Evolutionary conservation across 1,140 invertebrate genomes (phyloP).

Genomic region (Pogonomyrmex californicus): DNA sequence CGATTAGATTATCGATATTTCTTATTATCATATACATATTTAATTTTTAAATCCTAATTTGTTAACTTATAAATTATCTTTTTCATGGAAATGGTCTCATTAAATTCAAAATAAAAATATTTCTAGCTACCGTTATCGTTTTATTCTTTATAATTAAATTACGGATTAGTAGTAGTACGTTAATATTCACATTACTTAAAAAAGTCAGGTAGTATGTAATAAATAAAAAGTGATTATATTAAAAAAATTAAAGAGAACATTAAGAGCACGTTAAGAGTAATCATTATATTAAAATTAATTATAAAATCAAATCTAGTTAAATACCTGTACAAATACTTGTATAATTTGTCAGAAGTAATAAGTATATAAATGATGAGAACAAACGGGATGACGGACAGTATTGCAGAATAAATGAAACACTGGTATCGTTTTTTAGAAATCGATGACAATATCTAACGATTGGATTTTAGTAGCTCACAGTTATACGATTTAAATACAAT

Average conservation of each 20-base stretch:
- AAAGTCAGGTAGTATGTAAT: not conserved
- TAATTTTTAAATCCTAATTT: not conserved
- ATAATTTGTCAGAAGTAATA: not conserved
- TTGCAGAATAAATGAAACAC: not conserved
- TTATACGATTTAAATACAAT: not conserved
- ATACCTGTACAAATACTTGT: not conserved
- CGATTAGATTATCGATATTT: not conserved
- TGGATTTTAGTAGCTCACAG: not conserved
- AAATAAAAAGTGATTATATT: not conserved
- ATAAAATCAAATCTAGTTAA: not conserved
- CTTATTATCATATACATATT: not conserved
- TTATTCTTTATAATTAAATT: no score
- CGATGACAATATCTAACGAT: not conserved
- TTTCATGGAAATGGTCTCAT: no score
- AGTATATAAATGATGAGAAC: not conserved
- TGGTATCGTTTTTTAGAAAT: not conserved
- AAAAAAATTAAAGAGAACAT: not conserved
- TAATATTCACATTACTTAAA: not conserved
- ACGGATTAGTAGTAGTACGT: no score
- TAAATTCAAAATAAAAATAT: no score
- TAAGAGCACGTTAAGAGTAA: not conserved
- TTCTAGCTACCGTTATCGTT: no score
- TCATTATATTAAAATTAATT: not conserved
- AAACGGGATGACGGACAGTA: not conserved
- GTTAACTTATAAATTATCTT: no score